phyloP scores from a whole-genome alignment of 23 tunicate genomes.

The Trididemnum clinides region DNA sequence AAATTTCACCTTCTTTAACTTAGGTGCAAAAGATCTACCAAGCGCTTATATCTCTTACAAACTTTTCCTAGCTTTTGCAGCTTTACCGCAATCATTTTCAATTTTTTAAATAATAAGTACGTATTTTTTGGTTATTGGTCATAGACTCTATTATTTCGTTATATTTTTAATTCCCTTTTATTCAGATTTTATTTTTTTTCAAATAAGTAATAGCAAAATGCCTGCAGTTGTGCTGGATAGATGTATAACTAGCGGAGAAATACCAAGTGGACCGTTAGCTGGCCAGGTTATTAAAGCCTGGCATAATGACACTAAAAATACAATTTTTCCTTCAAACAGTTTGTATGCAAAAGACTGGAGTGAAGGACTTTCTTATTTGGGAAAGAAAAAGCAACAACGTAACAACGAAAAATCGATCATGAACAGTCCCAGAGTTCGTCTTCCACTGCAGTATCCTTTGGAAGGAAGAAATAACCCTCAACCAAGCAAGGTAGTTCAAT shows the following conservation, averaged over 20 bases:
- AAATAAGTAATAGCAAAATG: too few relatives aligned
- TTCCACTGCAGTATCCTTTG: conserved; percentile 72
- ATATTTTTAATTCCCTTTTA: too few relatives aligned
- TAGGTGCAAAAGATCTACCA: too few relatives aligned
- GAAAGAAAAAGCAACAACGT: conserved; percentile 21
- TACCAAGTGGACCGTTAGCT: conserved; percentile 75
- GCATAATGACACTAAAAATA: conserved; percentile 55
- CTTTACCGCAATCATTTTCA: too few relatives aligned
- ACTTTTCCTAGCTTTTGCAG: too few relatives aligned
- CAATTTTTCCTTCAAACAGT: conserved; percentile 79
- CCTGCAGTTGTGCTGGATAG: too few relatives aligned
- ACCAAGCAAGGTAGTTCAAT: conserved; percentile 64
- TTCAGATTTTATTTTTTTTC: too few relatives aligned
- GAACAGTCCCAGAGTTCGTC: conserved; percentile 45
- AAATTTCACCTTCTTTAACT: too few relatives aligned
- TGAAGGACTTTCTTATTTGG: conserved; percentile 47
- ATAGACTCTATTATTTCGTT: too few relatives aligned
- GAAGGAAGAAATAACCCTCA: conserved; percentile 91
- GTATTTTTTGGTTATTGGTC: too few relatives aligned
- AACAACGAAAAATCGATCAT: conserved; percentile 36
- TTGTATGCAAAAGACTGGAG: conserved; percentile 69
- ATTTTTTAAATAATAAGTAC: too few relatives aligned
- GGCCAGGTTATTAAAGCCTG: conserved; percentile 64
- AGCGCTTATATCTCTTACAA: too few relatives aligned
- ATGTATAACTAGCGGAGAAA: not conserved